Base-by-base conservation (phyloP, 64 coral and sea anemone species). In the Porites australiensis region DNA sequence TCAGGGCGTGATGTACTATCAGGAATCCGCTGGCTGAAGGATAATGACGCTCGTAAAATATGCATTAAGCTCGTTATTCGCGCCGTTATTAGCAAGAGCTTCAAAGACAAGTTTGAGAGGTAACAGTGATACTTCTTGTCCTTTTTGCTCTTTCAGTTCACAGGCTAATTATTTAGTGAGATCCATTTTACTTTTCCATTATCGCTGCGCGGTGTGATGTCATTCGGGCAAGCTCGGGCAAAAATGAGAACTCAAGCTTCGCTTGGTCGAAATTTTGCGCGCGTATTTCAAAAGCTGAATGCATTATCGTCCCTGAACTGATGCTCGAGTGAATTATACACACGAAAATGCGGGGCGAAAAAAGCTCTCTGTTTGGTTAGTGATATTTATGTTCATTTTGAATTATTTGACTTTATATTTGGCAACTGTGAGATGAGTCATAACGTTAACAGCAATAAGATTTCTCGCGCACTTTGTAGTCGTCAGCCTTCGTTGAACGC, bases 201-300 rank as follows among this genome's bases (percentile, higher is more conserved):
- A 13, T 50, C 48, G 73, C 13, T 6, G 14, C 0, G 58, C 27
- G 27, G n/a, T 86, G 12, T 91, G 74, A 64, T 57, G 81, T 79
- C 58, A 72, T 9, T 51, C 15, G 89, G 93, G 82, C 93, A 91
- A 91, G 93, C 78, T 74, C 21, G 72, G 82, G 82, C 88, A 43
- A 50, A 69, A 63, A 7, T 7, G 46, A 44, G 3, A 70, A 11
- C 79, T 84, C 54, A 6, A 0, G 59, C 54, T 86, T 68, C 59
- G 89, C 15, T 66, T 91, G 93, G 93, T 79, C 44, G 57, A 91
- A 85, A 64, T 44, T 91, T 95, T 95, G 93, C 93, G 93, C 93
- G 93, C 93, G 81, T 49, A 77, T 64, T 95, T 95, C 93, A 91
- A 95, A 95, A 73, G 57, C n/a, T 87, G 82, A 44, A 91, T 91